Percentiles rank a stretch among this genome's conserved stretches.
Evolutionary conservation across 1,140 invertebrate species (phyloP).

Genomic region (Magallana ariakensis): DNA sequence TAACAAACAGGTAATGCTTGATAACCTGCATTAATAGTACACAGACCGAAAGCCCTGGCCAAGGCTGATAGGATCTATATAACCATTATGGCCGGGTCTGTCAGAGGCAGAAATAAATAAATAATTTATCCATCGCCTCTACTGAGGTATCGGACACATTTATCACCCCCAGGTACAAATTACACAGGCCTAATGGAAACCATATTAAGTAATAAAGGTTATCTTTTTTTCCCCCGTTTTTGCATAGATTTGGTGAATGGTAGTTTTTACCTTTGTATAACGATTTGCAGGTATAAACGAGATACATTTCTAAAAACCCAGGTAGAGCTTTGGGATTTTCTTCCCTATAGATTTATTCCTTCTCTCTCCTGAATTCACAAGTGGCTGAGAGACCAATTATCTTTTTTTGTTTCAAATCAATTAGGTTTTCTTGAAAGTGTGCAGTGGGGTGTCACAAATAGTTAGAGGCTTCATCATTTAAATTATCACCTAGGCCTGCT

Average conservation of each 20-base stretch:
- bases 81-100: background rate
- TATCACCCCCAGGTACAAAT: background rate
- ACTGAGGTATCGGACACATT: background rate
- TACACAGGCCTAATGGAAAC: slow-evolving; percentile 16
- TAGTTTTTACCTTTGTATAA: background rate
- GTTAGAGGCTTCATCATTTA: background rate
- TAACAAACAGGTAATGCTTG: background rate
- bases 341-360: background rate
- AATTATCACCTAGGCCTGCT: slow-evolving; percentile 8
- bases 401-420: slow-evolving; percentile 31
- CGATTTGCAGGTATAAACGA: background rate
- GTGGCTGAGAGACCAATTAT: background rate
- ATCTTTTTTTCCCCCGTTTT: background rate
- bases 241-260: slow-evolving; percentile 14
- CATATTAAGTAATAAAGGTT: background rate
- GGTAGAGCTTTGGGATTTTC: background rate
- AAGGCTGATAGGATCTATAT: background rate
- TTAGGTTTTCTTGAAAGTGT: slow-evolving; percentile 18
- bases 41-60: background rate
- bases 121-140: slow-evolving; percentile 10
- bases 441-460: slow-evolving; percentile 1
- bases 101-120: slow-evolving; percentile 11
- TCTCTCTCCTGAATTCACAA: background rate
- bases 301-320: background rate
- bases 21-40: background rate